A percentile compares a stretch with the other conserved stretches of the same genome.
These are phyloP conservation scores for Progne subis DNA, from an alignment of 2,113 vertebrate genomes.

Conservation along the genomic window DNA sequence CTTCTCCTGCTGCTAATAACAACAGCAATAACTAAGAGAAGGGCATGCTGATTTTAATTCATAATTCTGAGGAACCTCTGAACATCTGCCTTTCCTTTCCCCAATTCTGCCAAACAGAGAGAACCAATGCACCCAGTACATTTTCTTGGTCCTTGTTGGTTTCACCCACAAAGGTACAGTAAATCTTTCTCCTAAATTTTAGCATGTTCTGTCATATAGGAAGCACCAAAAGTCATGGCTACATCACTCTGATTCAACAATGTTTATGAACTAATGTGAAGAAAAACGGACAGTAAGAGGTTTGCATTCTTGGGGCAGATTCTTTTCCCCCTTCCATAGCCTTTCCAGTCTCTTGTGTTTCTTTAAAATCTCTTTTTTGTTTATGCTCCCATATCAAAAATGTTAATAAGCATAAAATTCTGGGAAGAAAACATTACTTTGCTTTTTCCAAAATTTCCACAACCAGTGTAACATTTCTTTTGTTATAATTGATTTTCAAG, in stretches of 20 bases:
- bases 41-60: background rate
- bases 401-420: background rate
- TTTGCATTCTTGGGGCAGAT: background rate
- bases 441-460: background rate
- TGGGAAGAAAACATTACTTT: background rate
- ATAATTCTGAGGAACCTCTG: background rate
- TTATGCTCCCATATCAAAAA: background rate
- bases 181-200: background rate
- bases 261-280: background rate
- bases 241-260: background rate
- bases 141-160: background rate
- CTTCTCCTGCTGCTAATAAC: background rate
- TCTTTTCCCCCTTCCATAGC: background rate
- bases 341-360: background rate
- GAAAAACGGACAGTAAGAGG: background rate
- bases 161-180: background rate
- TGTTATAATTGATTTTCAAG: slow-evolving; percentile 44
- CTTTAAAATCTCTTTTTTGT: background rate
- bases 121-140: background rate
- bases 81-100: background rate
- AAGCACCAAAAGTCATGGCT: background rate
- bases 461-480: background rate
- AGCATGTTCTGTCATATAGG: background rate
- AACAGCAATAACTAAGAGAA: background rate
- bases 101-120: background rate